Evolutionary conservation across 2,888 invertebrate genomes (phyloP).

Genomic region (Brenthis daphne): DNA sequence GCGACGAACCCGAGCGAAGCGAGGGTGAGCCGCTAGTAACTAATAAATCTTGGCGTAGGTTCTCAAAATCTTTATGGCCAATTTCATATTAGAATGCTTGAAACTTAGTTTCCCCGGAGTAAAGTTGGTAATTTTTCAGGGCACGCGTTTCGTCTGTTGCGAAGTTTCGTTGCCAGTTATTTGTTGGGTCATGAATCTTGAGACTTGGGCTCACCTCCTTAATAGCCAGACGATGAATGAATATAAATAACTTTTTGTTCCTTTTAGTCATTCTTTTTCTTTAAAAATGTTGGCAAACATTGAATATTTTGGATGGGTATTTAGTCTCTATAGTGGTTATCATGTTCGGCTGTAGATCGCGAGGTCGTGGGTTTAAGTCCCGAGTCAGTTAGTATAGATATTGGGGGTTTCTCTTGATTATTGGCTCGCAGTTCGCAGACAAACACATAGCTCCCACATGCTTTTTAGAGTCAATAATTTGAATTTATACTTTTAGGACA

Average conservation of each 20-base stretch:
- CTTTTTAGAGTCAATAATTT: too few relatives aligned
- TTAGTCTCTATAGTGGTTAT: too few relatives aligned
- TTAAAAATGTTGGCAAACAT: constrained; percentile 11
- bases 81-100: constrained; percentile 12
- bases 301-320: neutral
- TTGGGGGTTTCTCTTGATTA: too few relatives aligned
- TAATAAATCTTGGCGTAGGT: neutral
- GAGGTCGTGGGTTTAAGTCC: too few relatives aligned
- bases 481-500: too few relatives aligned
- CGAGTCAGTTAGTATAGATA: too few relatives aligned
- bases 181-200: constrained; percentile 40
- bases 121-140: constrained; percentile 36
- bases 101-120: constrained; percentile 25
- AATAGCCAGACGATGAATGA: constrained; percentile 37
- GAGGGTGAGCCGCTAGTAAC: too few relatives aligned
- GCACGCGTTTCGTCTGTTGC: constrained; percentile 30
- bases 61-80: neutral
- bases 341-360: too few relatives aligned
- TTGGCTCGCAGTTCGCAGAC: too few relatives aligned
- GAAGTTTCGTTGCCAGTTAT: constrained; percentile 33
- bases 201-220: constrained; percentile 35
- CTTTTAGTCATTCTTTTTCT: constrained; percentile 26
- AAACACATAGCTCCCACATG: too few relatives aligned
- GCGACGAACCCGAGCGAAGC: too few relatives aligned
- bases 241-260: constrained; percentile 36